Evolutionary conservation across 2,888 invertebrate species (phyloP), one percentile per base, ranked within the genome.

Genomic region (Lutraria lutraria): DNA sequence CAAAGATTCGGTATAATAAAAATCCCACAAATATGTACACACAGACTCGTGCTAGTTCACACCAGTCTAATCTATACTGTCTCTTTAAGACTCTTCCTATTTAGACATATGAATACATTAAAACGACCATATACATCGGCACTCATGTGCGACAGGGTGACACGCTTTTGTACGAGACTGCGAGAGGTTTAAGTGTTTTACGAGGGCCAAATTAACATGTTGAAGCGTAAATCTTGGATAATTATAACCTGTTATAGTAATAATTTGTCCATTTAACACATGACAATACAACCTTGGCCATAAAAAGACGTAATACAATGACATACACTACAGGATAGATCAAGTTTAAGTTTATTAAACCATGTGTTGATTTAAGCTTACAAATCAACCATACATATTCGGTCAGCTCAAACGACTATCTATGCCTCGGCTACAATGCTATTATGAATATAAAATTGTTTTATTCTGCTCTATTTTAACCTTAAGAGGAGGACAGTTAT

Each of bases 171-270:
- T 80, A 80, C 53, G 43, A 16, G 60, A 76, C 76, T 31, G 31
- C 81, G 52, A 81, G 52, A 53, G 53, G 31, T 25, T 85, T 63
- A 80, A 85, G 85, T 85, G 81, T 68, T 85, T 88, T 88, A 82
- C 82, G 25, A 81, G 82, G 82, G 60, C 82, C 72, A 88, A 88
- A 88, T 88, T 85, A 88, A 85, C 88, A 88, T 85, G 88, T 88
- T 85, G 81, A 88, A 31, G 79, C 84, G 53, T 84, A 72, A 84
- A 84, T 76, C 80, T 34, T 72, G 21, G 80, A 52, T 85, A 29
- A 72, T 85, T 52, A 85, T 79, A 34, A n/a, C 31, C 80, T n/a
- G 56, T 56, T 85, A 60, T 29, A 54, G 76, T n/a, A 43, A 76
- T 84, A 84, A 84, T 76, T 84, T 76, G 76, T 84, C 83, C 68